Percentiles rank a stretch among this genome's conserved stretches.
Conservation (phyloP, 2,113 vertebrate genomes). For the Antechinus stuartii region DNA sequence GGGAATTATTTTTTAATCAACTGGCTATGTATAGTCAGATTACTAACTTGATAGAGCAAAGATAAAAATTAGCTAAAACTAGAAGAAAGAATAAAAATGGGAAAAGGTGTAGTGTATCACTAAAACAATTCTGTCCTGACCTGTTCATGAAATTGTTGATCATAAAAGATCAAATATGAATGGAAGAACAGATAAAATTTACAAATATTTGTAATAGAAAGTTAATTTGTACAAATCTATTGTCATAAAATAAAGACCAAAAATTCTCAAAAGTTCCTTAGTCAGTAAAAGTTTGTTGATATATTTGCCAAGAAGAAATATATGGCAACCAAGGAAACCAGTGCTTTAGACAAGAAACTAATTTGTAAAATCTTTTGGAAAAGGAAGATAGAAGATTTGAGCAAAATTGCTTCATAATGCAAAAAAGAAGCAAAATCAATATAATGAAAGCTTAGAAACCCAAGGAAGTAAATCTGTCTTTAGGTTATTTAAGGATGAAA, state of each 20-base stretch:
- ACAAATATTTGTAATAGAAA: neutral
- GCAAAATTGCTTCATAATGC: neutral
- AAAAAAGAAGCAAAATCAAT: neutral
- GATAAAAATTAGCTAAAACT: neutral
- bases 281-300: neutral
- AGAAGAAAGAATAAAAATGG: neutral
- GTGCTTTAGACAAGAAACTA: neutral
- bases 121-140: neutral
- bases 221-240: neutral
- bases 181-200: neutral
- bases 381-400: neutral
- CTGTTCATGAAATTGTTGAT: neutral
- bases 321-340: neutral
- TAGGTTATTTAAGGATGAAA: neutral
- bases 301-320: neutral
- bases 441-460: neutral
- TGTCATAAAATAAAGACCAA: neutral
- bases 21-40: neutral
- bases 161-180: neutral
- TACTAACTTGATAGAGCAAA: neutral
- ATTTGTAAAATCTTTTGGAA: neutral
- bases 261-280: neutral
- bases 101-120: neutral
- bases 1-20: neutral
- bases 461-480: neutral